Percentiles rank a stretch among this genome's conserved stretches.
Evolutionary conservation across 2,113 vertebrate species (phyloP).

Genomic region (Arenaria interpres): DNA sequence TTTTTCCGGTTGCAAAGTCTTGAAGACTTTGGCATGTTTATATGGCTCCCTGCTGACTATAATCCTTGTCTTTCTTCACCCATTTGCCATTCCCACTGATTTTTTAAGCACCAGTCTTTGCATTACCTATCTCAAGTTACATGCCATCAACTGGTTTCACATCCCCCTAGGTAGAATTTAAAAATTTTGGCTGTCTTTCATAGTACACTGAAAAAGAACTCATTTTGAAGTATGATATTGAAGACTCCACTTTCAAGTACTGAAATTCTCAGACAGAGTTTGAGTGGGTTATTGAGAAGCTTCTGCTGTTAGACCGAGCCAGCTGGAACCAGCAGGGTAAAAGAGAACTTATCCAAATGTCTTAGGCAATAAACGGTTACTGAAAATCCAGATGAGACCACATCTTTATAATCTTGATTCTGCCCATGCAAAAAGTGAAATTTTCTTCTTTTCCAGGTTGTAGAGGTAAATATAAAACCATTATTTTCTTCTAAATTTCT

Average conservation of each 20-base stretch:
- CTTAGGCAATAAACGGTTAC: neutral
- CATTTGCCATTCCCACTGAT: neutral
- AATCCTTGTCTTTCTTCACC: neutral
- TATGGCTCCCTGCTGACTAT: neutral
- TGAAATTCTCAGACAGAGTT: neutral
- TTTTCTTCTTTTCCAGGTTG: neutral
- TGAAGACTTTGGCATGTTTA: neutral
- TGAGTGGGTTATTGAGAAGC: neutral
- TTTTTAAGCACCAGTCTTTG: neutral
- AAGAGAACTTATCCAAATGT: neutral
- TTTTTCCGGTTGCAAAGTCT: neutral
- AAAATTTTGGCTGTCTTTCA: neutral
- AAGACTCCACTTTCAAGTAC: neutral
- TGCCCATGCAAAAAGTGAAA: rapidly evolving
- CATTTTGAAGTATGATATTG: neutral
- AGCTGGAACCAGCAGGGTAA: neutral
- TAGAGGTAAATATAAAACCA: neutral
- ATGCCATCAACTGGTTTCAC: neutral
- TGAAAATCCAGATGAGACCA: neutral
- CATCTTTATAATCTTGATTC: neutral
- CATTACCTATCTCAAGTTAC: neutral
- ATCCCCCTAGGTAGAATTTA: neutral
- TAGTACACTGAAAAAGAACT: neutral
- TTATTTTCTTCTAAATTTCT: neutral
- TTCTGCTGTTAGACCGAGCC: neutral